These are phyloP conservation scores for Amphipyra berbera DNA, from an alignment of 2,888 invertebrate genomes.

Conservation along the genomic window DNA sequence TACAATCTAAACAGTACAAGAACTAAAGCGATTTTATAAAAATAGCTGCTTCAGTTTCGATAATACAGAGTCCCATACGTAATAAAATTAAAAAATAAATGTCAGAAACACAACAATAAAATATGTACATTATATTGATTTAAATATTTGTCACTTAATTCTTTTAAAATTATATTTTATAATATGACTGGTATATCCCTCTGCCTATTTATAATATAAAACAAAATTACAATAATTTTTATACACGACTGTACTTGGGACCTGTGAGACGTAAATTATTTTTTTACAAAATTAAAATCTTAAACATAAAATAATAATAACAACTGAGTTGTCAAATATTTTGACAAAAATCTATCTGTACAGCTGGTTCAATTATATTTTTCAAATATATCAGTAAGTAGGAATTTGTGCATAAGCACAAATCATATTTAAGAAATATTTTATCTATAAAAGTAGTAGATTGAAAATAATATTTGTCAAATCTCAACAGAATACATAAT, in stretches of 20 bases:
- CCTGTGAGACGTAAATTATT: constrained; percentile 24
- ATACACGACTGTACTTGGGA: constrained; percentile 50
- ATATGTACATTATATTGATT: constrained; percentile 39
- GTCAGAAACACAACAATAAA: constrained; percentile 46
- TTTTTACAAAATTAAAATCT: constrained; percentile 11
- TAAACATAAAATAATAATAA: constrained; percentile 15
- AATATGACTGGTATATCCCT: constrained; percentile 16
- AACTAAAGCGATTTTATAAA: constrained; percentile 53
- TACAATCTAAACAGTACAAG: constrained; percentile 44
- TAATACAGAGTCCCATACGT: constrained; percentile 45
- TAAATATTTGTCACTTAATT: constrained; percentile 16
- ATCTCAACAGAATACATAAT: too few relatives aligned
- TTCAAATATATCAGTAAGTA: background rate
- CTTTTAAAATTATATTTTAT: constrained; percentile 3
- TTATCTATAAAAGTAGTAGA: too few relatives aligned
- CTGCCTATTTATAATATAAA: constrained; percentile 10
- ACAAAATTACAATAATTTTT: constrained; percentile 21
- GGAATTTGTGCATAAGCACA: too few relatives aligned
- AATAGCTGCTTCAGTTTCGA: constrained; percentile 48
- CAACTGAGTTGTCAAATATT: constrained; percentile 1
- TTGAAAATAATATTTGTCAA: too few relatives aligned
- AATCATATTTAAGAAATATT: too few relatives aligned
- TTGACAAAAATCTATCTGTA: constrained; percentile 16
- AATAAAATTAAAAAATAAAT: constrained; percentile 31
- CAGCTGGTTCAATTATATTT: background rate